phyloP scores from a whole-genome alignment of 2,888 invertebrate species.

The Opisthograptis luteolata region DNA sequence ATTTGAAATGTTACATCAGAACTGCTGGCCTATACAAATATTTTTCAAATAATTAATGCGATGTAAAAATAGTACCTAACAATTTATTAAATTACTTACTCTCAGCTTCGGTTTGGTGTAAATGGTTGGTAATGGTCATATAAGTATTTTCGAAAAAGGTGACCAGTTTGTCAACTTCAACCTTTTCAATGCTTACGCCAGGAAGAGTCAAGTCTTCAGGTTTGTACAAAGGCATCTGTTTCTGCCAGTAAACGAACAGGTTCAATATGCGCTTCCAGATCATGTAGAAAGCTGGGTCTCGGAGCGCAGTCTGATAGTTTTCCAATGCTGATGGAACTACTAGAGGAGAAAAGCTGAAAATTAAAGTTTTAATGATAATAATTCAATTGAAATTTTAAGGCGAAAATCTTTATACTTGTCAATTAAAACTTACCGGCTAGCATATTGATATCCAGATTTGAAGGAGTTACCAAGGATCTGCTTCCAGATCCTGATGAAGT shows the following conservation, averaged over 20 bases:
- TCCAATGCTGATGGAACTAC: conserved; percentile 86
- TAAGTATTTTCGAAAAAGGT: conserved; percentile 88
- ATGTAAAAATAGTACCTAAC: no score
- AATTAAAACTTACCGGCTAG: conserved; percentile 51
- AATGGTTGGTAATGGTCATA: conserved; percentile 80
- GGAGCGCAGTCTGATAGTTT: conserved; percentile 86
- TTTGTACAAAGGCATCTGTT: conserved; percentile 85
- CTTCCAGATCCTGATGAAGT: conserved; percentile 82
- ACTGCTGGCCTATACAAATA: no score
- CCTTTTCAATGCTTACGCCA: conserved; percentile 86
- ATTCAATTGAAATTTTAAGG: background rate
- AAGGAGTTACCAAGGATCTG: conserved; percentile 83
- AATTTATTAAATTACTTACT: conserved; percentile 67
- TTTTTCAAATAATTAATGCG: no score
- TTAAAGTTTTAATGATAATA: background rate
- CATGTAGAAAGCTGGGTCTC: conserved; percentile 89
- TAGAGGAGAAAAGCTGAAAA: conserved; percentile 63
- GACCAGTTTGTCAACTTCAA: conserved; percentile 86
- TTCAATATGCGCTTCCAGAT: conserved; percentile 85
- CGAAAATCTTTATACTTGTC: background rate
- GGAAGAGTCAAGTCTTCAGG: conserved; percentile 84
- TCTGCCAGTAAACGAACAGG: conserved; percentile 85
- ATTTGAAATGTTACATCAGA: no score
- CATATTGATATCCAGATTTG: conserved; percentile 43
- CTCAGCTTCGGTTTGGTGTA: conserved; percentile 56